Evolutionary conservation across 2,888 invertebrate species (phyloP).

Genomic region (Apotomis betuletana): DNA sequence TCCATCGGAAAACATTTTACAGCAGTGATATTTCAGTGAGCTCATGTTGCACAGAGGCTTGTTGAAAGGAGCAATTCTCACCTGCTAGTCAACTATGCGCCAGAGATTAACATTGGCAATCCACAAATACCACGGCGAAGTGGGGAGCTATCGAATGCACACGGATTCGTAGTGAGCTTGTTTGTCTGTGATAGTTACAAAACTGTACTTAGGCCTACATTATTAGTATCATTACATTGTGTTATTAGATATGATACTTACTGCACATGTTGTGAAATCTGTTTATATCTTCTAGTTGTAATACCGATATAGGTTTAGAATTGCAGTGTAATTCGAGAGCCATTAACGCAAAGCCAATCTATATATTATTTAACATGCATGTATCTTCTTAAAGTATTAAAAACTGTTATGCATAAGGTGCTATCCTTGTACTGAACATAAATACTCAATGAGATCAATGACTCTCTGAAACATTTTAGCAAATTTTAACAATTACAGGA

Average conservation of each 20-base stretch:
- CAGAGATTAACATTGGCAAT: slow-evolving; percentile 25
- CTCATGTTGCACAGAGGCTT: slow-evolving; percentile 28
- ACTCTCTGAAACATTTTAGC: no score
- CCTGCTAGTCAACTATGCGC: slow-evolving; percentile 7
- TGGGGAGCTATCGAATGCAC: slow-evolving; percentile 8
- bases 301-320: slow-evolving; percentile 25
- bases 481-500: neutral
- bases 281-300: slow-evolving; percentile 12
- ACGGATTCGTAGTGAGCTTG: neutral
- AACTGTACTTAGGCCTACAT: neutral
- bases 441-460: no score
- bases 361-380: no score
- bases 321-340: slow-evolving; percentile 64
- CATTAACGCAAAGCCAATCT: slow-evolving; percentile 70
- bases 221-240: neutral
- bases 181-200: slow-evolving; percentile 1
- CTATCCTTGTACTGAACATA: no score
- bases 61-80: slow-evolving; percentile 25
- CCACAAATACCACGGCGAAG: slow-evolving; percentile 20
- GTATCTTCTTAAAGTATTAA: no score
- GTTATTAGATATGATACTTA: neutral
- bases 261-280: slow-evolving; percentile 44
- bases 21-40: slow-evolving; percentile 45
- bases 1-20: slow-evolving; percentile 46
- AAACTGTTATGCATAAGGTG: no score